These are phyloP conservation scores for Aurelia sp. DNA, from an alignment of 30 jellyfish, hydroid and myxozoan species.

Conservation along the genomic window DNA sequence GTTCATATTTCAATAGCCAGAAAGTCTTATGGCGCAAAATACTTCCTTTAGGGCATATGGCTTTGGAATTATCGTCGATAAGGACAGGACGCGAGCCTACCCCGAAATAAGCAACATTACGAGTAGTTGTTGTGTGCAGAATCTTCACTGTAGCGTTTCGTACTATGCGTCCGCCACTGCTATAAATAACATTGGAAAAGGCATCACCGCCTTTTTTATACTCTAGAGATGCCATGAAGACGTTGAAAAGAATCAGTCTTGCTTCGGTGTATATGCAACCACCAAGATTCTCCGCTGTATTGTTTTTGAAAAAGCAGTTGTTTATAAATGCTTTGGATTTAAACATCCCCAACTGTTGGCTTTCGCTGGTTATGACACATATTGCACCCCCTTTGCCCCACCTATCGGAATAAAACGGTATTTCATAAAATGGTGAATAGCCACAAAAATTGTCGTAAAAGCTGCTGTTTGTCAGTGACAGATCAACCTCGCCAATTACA, in stretches of 20 bases:
- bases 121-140: not conserved
- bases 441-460: too few relatives aligned
- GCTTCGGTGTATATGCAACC: not conserved
- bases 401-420: too few relatives aligned
- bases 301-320: not conserved
- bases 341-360: too few relatives aligned
- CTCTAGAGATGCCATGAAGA: not conserved
- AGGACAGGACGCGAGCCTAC: not conserved
- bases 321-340: not conserved
- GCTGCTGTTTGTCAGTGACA: too few relatives aligned
- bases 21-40: not conserved
- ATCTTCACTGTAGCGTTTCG: not conserved
- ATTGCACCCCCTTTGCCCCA: constrained; percentile 1
- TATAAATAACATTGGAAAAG: not conserved
- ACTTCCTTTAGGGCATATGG: not conserved
- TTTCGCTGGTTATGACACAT: too few relatives aligned
- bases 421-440: too few relatives aligned
- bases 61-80: not conserved
- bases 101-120: not conserved
- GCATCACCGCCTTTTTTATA: not conserved
- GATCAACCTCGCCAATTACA: too few relatives aligned
- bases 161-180: not conserved
- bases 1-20: not conserved
- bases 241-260: not conserved
- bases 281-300: not conserved